These are phyloP conservation scores for Apis cerana DNA, from an alignment of 1,140 invertebrate genomes.

Conservation along the genomic window DNA sequence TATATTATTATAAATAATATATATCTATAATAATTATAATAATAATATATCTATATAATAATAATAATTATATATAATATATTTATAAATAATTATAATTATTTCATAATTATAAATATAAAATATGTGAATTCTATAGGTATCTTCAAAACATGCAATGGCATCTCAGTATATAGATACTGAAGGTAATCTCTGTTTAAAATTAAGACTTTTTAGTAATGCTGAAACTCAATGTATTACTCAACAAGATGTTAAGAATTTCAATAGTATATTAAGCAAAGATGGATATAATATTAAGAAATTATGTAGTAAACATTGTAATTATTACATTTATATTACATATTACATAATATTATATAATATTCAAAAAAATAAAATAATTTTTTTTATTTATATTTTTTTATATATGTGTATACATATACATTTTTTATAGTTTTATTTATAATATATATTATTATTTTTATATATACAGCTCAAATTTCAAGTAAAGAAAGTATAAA, in stretches of 20 bases:
- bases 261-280: background rate
- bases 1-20: too few relatives aligned
- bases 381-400: background rate
- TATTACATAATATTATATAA: background rate
- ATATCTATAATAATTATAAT: too few relatives aligned
- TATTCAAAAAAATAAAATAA: background rate
- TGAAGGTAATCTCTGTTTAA: slow-evolving; percentile 49
- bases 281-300: background rate
- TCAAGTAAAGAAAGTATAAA: background rate
- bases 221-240: slow-evolving; percentile 18
- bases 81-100: too few relatives aligned
- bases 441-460: too few relatives aligned
- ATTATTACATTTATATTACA: background rate
- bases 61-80: too few relatives aligned
- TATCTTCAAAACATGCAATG: slow-evolving; percentile 33
- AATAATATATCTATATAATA: too few relatives aligned
- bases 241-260: background rate
- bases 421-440: too few relatives aligned
- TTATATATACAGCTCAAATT: background rate
- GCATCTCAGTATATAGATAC: slow-evolving; percentile 43
- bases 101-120: too few relatives aligned
- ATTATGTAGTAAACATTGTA: slow-evolving; percentile 26
- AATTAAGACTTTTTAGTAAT: slow-evolving; percentile 50
- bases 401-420: background rate
- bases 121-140: background rate